phyloP scores from a whole-genome alignment of 1,140 invertebrate genomes.

The Goniozus legneri region DNA sequence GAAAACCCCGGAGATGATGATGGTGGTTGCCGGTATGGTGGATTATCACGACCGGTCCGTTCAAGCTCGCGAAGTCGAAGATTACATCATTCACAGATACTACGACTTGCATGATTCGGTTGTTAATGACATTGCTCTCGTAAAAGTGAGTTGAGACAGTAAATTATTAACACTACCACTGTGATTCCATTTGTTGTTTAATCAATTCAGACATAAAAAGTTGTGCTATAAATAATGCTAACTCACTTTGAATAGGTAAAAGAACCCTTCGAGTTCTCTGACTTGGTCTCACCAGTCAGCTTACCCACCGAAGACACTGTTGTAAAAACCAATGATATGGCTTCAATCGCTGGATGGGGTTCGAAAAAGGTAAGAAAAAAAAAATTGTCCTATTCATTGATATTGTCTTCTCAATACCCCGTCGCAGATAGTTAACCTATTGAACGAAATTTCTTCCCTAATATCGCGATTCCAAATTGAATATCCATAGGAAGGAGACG shows the following conservation, averaged over 20 bases:
- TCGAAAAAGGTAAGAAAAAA: too few species aligned
- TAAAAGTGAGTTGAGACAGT: slow-evolving; percentile 12
- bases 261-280: neutral
- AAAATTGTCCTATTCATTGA: too few species aligned
- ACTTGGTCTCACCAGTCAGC: slow-evolving; percentile 4
- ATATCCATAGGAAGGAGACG: too few species aligned
- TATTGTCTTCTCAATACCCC: too few species aligned
- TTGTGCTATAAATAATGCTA: too few species aligned
- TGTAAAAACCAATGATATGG: slow-evolving; percentile 3
- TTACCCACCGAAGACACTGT: slow-evolving; percentile 8
- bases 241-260: slow-evolving; percentile 18
- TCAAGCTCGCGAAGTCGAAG: neutral
- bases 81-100: slow-evolving; percentile 2
- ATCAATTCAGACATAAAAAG: too few species aligned
- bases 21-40: slow-evolving; percentile 5
- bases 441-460: neutral
- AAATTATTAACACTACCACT: too few species aligned
- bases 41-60: too few species aligned
- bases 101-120: neutral
- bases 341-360: slow-evolving; percentile 29
- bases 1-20: neutral
- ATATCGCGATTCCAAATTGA: too few species aligned
- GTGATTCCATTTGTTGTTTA: too few species aligned
- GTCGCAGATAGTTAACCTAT: too few species aligned
- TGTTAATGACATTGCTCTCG: slow-evolving; percentile 11